Conservation (phyloP, 1,140 invertebrate species). For the Zaprionus davidi region DNA sequence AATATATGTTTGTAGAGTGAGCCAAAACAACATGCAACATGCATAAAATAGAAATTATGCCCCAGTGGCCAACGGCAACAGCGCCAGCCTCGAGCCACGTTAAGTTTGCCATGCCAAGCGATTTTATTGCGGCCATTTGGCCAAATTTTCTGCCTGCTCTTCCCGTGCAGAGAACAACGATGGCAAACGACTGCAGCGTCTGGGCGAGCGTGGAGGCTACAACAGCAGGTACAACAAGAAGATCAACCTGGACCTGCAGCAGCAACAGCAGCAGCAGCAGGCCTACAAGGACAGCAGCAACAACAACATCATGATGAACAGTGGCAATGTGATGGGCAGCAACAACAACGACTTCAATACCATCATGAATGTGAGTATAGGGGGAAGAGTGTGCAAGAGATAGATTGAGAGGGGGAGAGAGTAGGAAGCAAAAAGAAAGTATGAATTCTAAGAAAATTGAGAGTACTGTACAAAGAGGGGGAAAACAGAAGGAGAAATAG, state of each 20-base stretch:
- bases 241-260: slow-evolving; percentile 85
- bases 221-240: slow-evolving; percentile 89
- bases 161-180: slow-evolving; percentile 85
- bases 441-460: no score
- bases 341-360: slow-evolving; percentile 84
- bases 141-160: slow-evolving; percentile 19
- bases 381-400: not conserved
- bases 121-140: slow-evolving; percentile 62
- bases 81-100: slow-evolving; percentile 17
- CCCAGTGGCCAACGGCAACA: slow-evolving; percentile 34
- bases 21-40: slow-evolving; percentile 37
- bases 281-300: slow-evolving; percentile 81
- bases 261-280: slow-evolving; percentile 85
- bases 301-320: slow-evolving; percentile 81
- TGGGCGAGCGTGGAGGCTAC: slow-evolving; percentile 86
- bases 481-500: not conserved
- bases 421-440: not conserved
- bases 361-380: slow-evolving; percentile 77
- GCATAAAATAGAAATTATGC: slow-evolving; percentile 53
- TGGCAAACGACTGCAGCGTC: slow-evolving; percentile 87
- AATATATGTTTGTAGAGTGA: not conserved
- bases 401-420: not conserved
- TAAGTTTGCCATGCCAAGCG: slow-evolving; percentile 65
- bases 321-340: slow-evolving; percentile 71
- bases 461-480: no score